Base-by-base conservation (phyloP, 1,140 invertebrate genomes). In the Rhagoletis zephyria region DNA sequence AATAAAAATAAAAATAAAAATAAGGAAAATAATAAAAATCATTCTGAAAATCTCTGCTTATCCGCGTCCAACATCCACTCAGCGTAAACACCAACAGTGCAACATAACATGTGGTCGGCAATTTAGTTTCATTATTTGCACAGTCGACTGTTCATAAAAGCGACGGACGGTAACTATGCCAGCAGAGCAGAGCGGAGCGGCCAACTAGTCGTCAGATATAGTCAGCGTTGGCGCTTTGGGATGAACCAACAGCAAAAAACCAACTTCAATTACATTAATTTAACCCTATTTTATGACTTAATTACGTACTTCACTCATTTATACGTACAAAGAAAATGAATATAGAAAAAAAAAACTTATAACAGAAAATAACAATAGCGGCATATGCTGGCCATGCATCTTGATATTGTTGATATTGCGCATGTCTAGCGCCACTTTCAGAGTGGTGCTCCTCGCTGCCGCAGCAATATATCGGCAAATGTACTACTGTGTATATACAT, bases 251-350 rank as follows among this genome's bases (percentile, higher is more conserved):
- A 85, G 30, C 45, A 63, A 30, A 19, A 51, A 60, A 51, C 81
- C 81, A 59, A 86, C 16, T 48, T 86, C 85, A 86, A 86, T 86
- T 86, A 86, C 63, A 86, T 60, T 86, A 86, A 86, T 86, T 86
- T 86, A 61, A 86, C 85, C 56, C 56, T 86, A 86, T 86, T 86
- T 86, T 86, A 86, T 86, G 85, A 86, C 85, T 86, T 86, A 86
- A 86, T 86, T 86, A 86, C 48, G 56, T 63, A 45, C 59, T 86
- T 86, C 19, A 65, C n/a, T 65, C 85, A 61, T 81, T 81, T 74
- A 14, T 74, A 3, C 48, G 45, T n/a, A 14, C 30, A 63, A 6
- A 67, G 65, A 67, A 19, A 67, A 67, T 14, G 2, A 67, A 67
- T 30, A 45, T 3, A 61, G 3, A 86, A 63, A 74, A n/a, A 45